Evolutionary conservation across 2,113 vertebrate species (phyloP).

Genomic region (Hepsetus odoe): DNA sequence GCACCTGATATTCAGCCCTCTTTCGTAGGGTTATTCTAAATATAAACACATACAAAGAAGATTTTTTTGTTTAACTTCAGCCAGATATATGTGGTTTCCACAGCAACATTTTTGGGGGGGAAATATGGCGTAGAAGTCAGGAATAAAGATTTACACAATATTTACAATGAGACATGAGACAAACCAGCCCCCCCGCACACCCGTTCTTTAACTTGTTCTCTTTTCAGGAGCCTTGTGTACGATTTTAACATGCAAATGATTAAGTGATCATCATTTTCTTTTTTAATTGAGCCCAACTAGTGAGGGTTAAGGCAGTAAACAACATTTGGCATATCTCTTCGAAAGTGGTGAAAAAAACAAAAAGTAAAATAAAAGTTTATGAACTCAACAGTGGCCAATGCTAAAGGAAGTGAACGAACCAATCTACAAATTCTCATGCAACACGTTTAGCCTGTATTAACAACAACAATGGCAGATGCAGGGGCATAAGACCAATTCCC

Average conservation of each 20-base stretch:
- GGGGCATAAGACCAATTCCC: neutral
- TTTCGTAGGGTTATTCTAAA: slow-evolving; percentile 61
- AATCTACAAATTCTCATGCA: neutral
- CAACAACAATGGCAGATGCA: slow-evolving; percentile 6
- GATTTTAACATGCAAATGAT: neutral
- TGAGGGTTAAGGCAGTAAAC: slow-evolving; percentile 16
- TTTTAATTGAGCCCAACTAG: slow-evolving; percentile 13
- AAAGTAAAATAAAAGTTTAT: neutral
- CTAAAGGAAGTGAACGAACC: neutral
- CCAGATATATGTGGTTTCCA: slow-evolving; percentile 62
- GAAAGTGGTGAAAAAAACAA: neutral
- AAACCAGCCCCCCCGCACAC: too few relatives aligned
- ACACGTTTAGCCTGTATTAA: neutral
- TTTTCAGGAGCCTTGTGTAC: neutral
- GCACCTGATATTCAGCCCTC: slow-evolving; percentile 55
- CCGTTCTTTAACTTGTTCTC: neutral
- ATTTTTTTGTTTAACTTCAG: slow-evolving; percentile 67
- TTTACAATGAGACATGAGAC: slow-evolving; percentile 22
- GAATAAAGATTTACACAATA: slow-evolving; percentile 31
- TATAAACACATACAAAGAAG: slow-evolving; percentile 64
- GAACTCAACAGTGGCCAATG: neutral
- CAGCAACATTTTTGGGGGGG: slow-evolving; percentile 52
- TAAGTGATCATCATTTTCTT: neutral
- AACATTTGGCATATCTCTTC: slow-evolving; percentile 19
- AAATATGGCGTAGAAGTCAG: slow-evolving; percentile 48